Base-by-base conservation (phyloP, 2,797 vertebrate genomes). In the Melanotaenia parkinsoni region DNA sequence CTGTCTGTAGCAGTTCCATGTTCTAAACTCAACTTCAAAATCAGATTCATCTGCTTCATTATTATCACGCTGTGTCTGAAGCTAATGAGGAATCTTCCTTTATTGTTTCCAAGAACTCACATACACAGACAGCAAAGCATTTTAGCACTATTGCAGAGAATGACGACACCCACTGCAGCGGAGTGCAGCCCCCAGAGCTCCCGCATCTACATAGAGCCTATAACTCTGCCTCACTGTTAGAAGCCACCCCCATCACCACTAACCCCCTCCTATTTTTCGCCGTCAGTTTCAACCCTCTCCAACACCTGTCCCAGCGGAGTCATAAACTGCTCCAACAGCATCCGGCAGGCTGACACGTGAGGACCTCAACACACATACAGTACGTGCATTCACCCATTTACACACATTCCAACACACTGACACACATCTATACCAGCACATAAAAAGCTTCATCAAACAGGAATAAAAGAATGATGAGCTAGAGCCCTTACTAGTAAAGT, bases 121-220 rank as follows among this genome's bases (percentile, higher is more conserved):
- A 58, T 26, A 76, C 3, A 53, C 54, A 57, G 40, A 58, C 26
- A 67, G 62, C 72, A 22, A 22, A 26, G 32, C 67, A 61, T 54
- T 58, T 78, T 68, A 78, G 54, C 58, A 68, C 74, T 72, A 74
- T 71, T 83, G 83, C 75, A 68, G 79, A 77, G 79, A 63, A 87
- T 92, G 88, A 91, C 63, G 82, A 88, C 84, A 86, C 81, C 69
- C 68, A 47, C 81, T 58, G 74, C 85, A 83, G 75, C 30, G 33
- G 70, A 68, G 70, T 82, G 72, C 7, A 12, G 69, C 54, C 79
- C 67, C 76, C 3, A 5, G 67, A 81, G 59, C 67, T 79, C 69
- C 58, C 58, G 43, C 70, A 68, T 74, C 72, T 58, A 73, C 73
- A 71, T 70, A 72, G 71, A 73, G 60, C 70, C 83, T 67, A 84